These are phyloP conservation scores for Phenganax subtilis DNA, from an alignment of 92 coral and sea anemone genomes.

Conservation along the genomic window DNA sequence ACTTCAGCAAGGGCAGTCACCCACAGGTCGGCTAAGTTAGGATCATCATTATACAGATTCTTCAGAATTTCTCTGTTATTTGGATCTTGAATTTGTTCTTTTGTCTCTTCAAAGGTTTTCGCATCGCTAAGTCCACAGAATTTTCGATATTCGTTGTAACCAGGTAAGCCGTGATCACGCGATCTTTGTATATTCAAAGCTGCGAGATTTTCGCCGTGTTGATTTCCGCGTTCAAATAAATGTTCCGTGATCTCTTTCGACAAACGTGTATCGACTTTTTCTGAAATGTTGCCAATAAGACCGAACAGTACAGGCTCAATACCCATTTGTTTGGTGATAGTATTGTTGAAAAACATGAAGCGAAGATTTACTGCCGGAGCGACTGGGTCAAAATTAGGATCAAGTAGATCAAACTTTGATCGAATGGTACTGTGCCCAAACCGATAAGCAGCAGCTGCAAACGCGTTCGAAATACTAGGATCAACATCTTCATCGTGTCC, in stretches of 20 bases:
- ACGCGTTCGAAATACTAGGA: conserved; percentile 12
- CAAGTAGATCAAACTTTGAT: conserved; percentile 10
- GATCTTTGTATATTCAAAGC: conserved; percentile 91
- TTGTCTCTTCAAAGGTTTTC: conserved; percentile 72
- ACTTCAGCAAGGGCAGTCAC: conserved; percentile 81
- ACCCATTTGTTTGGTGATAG: neutral
- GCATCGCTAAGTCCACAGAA: conserved; percentile 77
- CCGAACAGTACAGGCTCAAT: conserved; percentile 14
- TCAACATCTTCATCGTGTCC: neutral
- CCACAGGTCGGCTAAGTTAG: conserved; percentile 75
- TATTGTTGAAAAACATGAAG: conserved; percentile 22
- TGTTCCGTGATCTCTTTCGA: conserved; percentile 5
- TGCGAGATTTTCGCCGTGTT: conserved; percentile 69
- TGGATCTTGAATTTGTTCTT: conserved; percentile 58
- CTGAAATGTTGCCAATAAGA: conserved; percentile 2
- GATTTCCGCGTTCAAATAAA: conserved; percentile 9
- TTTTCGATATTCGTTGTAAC: conserved; percentile 88
- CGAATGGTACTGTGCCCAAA: conserved; percentile 34
- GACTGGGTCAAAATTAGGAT: neutral
- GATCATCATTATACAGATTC: conserved; percentile 60
- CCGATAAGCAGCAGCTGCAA: conserved; percentile 22
- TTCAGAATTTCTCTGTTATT: conserved; percentile 55
- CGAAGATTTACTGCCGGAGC: neutral
- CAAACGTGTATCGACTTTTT: conserved; percentile 2
- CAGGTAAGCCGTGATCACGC: conserved; percentile 89